Base-by-base conservation (phyloP, 2,113 vertebrate genomes). In the Istiophorus platypterus region DNA sequence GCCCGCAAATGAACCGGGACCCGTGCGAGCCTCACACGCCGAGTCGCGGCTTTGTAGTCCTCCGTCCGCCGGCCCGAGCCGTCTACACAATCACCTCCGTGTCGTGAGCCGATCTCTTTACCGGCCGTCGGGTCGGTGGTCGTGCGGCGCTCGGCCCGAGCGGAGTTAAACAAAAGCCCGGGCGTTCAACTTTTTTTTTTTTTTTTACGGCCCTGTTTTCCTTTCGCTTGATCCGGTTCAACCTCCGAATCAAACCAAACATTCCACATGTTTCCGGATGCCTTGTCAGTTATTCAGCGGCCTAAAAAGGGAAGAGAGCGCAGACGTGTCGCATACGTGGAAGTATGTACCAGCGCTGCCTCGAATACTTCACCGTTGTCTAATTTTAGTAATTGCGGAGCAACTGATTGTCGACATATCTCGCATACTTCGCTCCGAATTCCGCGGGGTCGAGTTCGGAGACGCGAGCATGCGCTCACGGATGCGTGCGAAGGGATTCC, bases 201-300 rank as follows among this genome's bases (percentile, higher is more conserved):
- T n/a, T n/a, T n/a, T 52, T 52, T n/a, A 72, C 14, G 10, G 18
- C 54, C 47, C 42, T 27, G 49, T 77, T 86, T 86, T 76, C 2
- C 13, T 68, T 81, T 67, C 24, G 14, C 51, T 24, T 24, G 61
- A 80, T 85, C 66, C 10, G 12, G 24, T 57, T 34, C 37, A 10
- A 74, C 65, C 45, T 56, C 41, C 20, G 72, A 75, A 52, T 5
- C 14, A 52, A 81, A 69, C 7, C 54, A 54, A 82, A 79, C 59
- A 14, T 2, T 2, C 75, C 83, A 85, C 75, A 72, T 88, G 80
- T 56, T 76, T 82, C 9, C 61, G 70, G 78, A 62, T 67, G 80
- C 70, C 81, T 20, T 14, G 3, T 72, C 79, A 13, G 76, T 89
- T 71, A 88, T 79, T 76, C 85, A 76, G n/a, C 49, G 9, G 57